Base-by-base conservation (phyloP, 1,140 invertebrate genomes). In the Pectinophora gossypiella region DNA sequence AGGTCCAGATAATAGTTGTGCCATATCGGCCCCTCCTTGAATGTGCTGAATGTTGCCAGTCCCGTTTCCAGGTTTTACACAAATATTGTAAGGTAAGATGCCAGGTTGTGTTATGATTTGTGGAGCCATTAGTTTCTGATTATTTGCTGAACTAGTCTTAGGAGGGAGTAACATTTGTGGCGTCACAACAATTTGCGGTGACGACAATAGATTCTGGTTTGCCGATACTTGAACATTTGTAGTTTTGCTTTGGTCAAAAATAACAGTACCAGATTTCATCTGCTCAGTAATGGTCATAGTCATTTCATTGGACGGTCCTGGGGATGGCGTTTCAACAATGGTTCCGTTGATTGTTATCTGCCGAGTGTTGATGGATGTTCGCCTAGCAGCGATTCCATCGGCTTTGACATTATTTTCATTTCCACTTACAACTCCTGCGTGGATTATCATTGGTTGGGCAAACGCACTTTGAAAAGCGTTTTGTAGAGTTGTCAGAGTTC, bases 331-430 rank as follows among this genome's bases (percentile, higher is more conserved):
- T 67, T 89, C 87, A 1, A 89, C 87, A 18, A 89, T 89, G 15
- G 87, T 89, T 0, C 87, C 87, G 49, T 89, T 89, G 20, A 89
- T 89, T 19, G 87, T 89, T 18, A 89, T 89, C 59, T 89, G 87
- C 43, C 87, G 74, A 0, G 87, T 89, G 48, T 89, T 89, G 13
- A 88, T 86, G 10, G 86, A 88, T 3, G 86, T 88, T 64, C 87
- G 65, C 61, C 87, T 75, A 3, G 85, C 77, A 15, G 83, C 75
- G 44, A 89, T 85, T 13, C 79, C 68, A 58, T 85, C 84, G 19
- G 87, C 85, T 61, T 88, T 87, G 2, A 87, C 74, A 21, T 76
- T 80, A 56, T 81, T 87, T 48, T 89, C 87, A 12, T 65, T 73
- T 3, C 77, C 76, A 57, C 74, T 87, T 12, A 85, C 85, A 20